Evolutionary conservation across 2,113 vertebrate genomes (phyloP).

Genomic region (Solea senegalensis): DNA sequence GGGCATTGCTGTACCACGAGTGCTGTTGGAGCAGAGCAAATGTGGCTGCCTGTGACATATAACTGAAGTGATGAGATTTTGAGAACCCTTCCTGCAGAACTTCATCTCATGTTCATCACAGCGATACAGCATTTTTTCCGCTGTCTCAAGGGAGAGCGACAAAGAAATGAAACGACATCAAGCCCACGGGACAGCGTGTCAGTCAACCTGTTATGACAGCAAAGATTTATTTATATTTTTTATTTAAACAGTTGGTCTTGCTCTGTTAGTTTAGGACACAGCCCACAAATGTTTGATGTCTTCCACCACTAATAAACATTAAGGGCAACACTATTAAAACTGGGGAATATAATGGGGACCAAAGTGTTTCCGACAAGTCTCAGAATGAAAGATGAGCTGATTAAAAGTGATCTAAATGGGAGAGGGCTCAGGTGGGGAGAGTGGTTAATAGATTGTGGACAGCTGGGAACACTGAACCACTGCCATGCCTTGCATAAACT

Average conservation of each 20-base stretch:
- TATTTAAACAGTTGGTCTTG: conserved; percentile 2
- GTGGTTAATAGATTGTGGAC: no score
- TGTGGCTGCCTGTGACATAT: no score
- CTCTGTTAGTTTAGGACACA: not conserved
- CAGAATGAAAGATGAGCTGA: no score
- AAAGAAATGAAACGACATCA: no score
- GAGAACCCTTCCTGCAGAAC: not conserved
- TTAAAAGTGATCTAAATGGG: no score
- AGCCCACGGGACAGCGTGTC: no score
- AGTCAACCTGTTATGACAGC: not conserved
- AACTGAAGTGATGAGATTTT: no score
- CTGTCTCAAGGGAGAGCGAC: not conserved
- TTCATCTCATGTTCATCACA: not conserved
- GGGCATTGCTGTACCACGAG: not conserved
- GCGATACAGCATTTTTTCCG: not conserved
- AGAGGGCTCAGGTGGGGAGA: no score
- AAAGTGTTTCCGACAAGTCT: no score
- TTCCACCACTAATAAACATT: not conserved
- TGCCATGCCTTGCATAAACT: no score
- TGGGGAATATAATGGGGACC: not conserved
- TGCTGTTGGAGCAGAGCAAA: not conserved
- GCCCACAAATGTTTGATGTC: not conserved
- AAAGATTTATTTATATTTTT: not conserved
- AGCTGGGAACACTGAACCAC: no score
- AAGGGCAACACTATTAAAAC: not conserved